Evolutionary conservation across 2,797 vertebrate genomes (phyloP), one percentile per base, ranked within the genome.

Genomic region (Neomorphus geoffroyi): DNA sequence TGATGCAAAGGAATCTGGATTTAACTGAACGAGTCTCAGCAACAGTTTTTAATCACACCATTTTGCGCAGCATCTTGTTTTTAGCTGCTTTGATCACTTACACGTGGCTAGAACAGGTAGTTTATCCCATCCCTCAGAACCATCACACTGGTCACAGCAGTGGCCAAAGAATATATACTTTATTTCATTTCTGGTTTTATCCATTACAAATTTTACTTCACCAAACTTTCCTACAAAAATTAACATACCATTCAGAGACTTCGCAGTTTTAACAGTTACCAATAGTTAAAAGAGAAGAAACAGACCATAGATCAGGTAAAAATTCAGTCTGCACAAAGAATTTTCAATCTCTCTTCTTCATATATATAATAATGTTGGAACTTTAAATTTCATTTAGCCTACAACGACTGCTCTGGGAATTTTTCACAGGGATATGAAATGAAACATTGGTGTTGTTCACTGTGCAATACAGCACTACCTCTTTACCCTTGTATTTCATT

Each of bases 211-310:
- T 50, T 43, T 2, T 17, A 60, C 43, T 23, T 77, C 69, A 65
- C 62, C 82, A 62, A 95, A 84, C 69, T 35, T 85, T 66, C 48
- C 78, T 61, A 80, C 46, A 82, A 81, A 96, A 81, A 79, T 78
- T 66, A 86, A 54, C 74, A 81, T 3, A 83, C 43, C 60, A 91
- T 66, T 95, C 57, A 51, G 53, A 51, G 12, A 86, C 26, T 78
- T 64, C 83, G 8, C 17, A 87, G 66, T 11, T 58, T 81, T 84
- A 70, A 80, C 37, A 84, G 82, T 30, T 72, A 84, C 7, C 26
- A 53, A 22, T 4, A 30, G 30, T 23, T 53, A 39, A 48, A 39
- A 62, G 39, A 88, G 9, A 39, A 30, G 53, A 92, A 79, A 80
- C 33, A 43, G 18, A 51, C 6, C 67, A 45, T 2, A 51, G 18